Evolutionary conservation across 2,888 invertebrate genomes (phyloP).

Genomic region (Drosophila falleni): DNA sequence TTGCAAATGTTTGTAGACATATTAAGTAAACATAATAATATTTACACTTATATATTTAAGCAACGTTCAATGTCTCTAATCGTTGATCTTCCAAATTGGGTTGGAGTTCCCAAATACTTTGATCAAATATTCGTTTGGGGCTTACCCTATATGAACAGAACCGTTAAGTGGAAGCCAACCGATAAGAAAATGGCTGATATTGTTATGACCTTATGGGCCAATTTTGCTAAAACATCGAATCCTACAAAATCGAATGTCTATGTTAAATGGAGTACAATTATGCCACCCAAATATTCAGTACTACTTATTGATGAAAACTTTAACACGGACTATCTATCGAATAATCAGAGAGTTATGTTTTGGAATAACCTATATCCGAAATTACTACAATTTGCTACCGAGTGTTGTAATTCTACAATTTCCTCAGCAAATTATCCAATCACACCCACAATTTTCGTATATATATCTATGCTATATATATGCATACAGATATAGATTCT

Average conservation of each 20-base stretch:
- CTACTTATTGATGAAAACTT: slow-evolving; percentile 92
- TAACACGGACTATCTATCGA: slow-evolving; percentile 90
- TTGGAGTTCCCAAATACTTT: slow-evolving; percentile 92
- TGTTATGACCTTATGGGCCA: slow-evolving; percentile 92
- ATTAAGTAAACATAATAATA: slow-evolving; percentile 87
- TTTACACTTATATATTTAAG: slow-evolving; percentile 92
- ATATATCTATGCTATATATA: slow-evolving; percentile 16
- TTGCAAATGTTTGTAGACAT: slow-evolving; percentile 89
- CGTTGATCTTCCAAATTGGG: slow-evolving; percentile 91
- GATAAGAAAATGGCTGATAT: slow-evolving; percentile 93
- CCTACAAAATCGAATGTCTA: slow-evolving; percentile 90
- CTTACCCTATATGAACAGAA: slow-evolving; percentile 89
- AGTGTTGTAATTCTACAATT: slow-evolving; percentile 89
- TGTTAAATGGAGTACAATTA: slow-evolving; percentile 91
- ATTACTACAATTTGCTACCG: slow-evolving; percentile 90
- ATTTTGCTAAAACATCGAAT: slow-evolving; percentile 91
- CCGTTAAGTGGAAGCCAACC: slow-evolving; percentile 90
- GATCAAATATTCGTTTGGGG: slow-evolving; percentile 94
- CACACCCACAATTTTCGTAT: slow-evolving; percentile 16
- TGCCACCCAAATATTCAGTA: slow-evolving; percentile 89
- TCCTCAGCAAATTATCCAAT: slow-evolving; percentile 43
- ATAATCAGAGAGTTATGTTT: slow-evolving; percentile 92
- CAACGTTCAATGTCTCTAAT: slow-evolving; percentile 89
- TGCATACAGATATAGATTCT: slow-evolving; percentile 18
- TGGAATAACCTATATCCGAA: slow-evolving; percentile 94